phyloP scores from a whole-genome alignment of 2,113 vertebrate species.

The Callocephalon fimbriatum region DNA sequence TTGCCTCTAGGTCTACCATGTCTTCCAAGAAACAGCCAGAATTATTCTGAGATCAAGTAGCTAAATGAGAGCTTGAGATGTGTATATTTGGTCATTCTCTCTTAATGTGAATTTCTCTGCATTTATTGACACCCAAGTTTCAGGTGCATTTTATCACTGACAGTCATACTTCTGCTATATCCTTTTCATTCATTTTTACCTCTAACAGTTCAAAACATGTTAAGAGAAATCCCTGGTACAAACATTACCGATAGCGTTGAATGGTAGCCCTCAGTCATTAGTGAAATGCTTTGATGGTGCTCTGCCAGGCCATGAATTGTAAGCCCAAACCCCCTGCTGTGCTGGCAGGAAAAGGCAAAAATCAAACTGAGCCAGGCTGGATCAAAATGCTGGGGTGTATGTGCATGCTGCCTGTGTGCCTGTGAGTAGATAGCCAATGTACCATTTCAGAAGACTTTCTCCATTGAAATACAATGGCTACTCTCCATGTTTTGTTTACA shows the following conservation, averaged over 20 bases:
- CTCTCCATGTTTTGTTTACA: not conserved
- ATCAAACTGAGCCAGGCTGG: rapidly evolving
- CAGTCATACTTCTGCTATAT: not conserved
- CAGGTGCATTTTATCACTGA: not conserved
- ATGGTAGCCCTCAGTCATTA: rapidly evolving
- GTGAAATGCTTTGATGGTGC: not conserved
- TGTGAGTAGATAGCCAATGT: rapidly evolving
- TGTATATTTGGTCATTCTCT: not conserved
- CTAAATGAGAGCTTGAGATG: not conserved
- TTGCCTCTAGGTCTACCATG: not conserved
- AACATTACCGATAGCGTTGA: rapidly evolving
- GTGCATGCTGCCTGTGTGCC: rapidly evolving
- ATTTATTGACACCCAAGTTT: not conserved
- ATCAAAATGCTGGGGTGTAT: not conserved
- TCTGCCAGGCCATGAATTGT: not conserved
- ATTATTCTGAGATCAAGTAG: not conserved
- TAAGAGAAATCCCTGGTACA: not conserved
- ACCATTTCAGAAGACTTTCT: not conserved
- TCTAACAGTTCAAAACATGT: not conserved
- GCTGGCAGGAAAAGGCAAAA: not conserved
- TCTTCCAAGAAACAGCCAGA: not conserved
- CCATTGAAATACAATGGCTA: not conserved
- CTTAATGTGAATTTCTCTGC: not conserved
- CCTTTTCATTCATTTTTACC: not conserved
- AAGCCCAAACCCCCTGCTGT: not conserved